A percentile compares a stretch with the other conserved stretches of the same genome.
These are phyloP conservation scores for Dicrostonyx torquatus DNA, from an alignment of 2,797 vertebrate species.

Conservation along the genomic window DNA sequence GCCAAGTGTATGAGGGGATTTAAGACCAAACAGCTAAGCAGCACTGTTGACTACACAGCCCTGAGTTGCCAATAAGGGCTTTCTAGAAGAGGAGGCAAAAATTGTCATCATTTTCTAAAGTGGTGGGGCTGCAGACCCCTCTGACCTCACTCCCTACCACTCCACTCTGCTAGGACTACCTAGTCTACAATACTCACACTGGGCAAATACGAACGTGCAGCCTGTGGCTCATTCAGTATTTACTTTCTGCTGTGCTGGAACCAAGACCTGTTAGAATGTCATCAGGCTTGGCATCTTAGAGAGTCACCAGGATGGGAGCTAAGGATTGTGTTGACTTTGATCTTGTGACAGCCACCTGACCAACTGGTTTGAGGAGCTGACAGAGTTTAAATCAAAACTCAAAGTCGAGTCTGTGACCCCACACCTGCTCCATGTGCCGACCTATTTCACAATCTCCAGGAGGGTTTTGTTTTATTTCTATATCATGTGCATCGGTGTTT, in stretches of 20 bases:
- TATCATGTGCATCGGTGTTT: neutral
- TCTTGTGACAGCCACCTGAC: neutral
- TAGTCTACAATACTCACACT: neutral
- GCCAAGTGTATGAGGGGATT: neutral
- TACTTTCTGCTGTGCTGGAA: neutral
- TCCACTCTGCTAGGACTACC: neutral
- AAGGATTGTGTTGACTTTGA: slow-evolving; percentile 20
- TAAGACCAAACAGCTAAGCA: neutral
- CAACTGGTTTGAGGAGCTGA: neutral
- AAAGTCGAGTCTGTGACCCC: neutral
- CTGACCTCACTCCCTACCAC: neutral
- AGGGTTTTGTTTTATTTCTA: neutral
- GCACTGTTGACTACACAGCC: neutral
- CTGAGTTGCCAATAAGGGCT: neutral
- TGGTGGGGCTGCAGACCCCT: neutral
- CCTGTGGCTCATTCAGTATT: slow-evolving; percentile 12
- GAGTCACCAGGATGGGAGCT: neutral
- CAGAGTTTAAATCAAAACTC: neutral
- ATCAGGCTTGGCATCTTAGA: neutral
- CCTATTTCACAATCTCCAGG: neutral
- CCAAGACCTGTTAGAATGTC: neutral
- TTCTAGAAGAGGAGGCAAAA: neutral
- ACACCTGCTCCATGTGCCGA: neutral
- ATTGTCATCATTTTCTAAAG: neutral
- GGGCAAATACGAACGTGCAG: neutral